These are phyloP conservation scores for Pristionchus pacificus DNA, from an alignment of 1,140 invertebrate genomes.

Conservation along the genomic window DNA sequence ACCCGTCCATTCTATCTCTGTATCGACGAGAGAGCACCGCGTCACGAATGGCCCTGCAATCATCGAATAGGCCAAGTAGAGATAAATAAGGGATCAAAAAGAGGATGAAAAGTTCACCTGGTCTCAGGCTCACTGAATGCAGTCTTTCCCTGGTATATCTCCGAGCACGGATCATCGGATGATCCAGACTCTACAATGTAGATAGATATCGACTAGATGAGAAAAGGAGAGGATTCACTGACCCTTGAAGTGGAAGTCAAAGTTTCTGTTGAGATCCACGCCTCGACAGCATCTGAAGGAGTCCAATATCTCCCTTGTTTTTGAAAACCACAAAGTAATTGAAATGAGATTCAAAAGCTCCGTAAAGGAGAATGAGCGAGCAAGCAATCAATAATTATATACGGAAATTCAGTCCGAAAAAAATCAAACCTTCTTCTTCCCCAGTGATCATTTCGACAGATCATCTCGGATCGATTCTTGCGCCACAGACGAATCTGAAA, in stretches of 20 bases:
- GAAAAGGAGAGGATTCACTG: too few relatives aligned
- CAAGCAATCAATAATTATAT: too few relatives aligned
- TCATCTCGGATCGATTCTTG: slow-evolving; percentile 46
- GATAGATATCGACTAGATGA: too few relatives aligned
- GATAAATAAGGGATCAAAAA: too few relatives aligned
- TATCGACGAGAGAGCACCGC: slow-evolving; percentile 50
- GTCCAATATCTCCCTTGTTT: too few relatives aligned
- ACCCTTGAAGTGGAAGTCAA: slow-evolving; percentile 53
- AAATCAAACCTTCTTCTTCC: slow-evolving; percentile 46
- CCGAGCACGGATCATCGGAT: slow-evolving; percentile 55
- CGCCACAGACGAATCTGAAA: slow-evolving; percentile 51
- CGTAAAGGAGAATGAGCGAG: too few relatives aligned
- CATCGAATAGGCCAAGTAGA: background rate
- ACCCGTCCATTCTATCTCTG: slow-evolving; percentile 49
- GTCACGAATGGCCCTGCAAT: slow-evolving; percentile 47
- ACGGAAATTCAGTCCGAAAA: too few relatives aligned
- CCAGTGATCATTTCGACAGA: slow-evolving; percentile 46
- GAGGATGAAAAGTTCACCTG: slow-evolving; percentile 23
- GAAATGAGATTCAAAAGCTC: too few relatives aligned
- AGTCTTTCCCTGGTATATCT: slow-evolving; percentile 52
- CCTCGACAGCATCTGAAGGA: slow-evolving; percentile 39
- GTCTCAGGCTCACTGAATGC: slow-evolving; percentile 57
- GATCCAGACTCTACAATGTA: slow-evolving; percentile 45
- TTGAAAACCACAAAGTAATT: too few relatives aligned
- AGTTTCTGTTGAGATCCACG: slow-evolving; percentile 55